phyloP scores from a whole-genome alignment of 2,888 invertebrate species.

The Kryphioiulus occultus region DNA sequence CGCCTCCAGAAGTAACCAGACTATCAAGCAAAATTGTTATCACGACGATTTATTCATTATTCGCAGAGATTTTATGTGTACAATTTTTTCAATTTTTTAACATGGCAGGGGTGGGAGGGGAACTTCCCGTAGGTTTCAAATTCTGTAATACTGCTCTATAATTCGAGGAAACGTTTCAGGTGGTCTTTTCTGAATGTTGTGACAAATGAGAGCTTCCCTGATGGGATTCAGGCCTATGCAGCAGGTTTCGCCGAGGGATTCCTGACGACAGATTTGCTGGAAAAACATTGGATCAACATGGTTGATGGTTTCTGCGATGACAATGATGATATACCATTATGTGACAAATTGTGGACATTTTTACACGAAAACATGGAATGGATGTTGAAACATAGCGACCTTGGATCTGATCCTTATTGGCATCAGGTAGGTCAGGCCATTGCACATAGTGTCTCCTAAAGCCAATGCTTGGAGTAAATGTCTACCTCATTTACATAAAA shows the following conservation, averaged over 20 bases:
- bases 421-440: slow-evolving; percentile 78
- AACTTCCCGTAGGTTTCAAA: too few species aligned
- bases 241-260: slow-evolving; percentile 86
- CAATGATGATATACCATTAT: slow-evolving; percentile 67
- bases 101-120: too few species aligned
- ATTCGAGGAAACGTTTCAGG: slow-evolving; percentile 63
- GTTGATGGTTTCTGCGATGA: slow-evolving; percentile 63
- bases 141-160: neutral
- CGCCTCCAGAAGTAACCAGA: too few species aligned
- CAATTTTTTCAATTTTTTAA: too few species aligned
- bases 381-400: slow-evolving; percentile 68
- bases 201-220: slow-evolving; percentile 75
- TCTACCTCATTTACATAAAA: too few species aligned
- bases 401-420: slow-evolving; percentile 75
- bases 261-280: slow-evolving; percentile 80
- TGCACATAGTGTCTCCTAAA: too few species aligned
- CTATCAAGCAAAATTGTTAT: too few species aligned
- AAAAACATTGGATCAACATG: slow-evolving; percentile 80
- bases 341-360: slow-evolving; percentile 71
- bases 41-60: too few species aligned
- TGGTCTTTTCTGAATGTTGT: slow-evolving; percentile 84
- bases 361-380: slow-evolving; percentile 72
- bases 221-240: slow-evolving; percentile 82
- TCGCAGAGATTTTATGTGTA: too few species aligned
- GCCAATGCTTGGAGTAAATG: too few species aligned